Evolutionary conservation across 2,888 invertebrate species (phyloP).

Genomic region (Falcaria lacertinaria): DNA sequence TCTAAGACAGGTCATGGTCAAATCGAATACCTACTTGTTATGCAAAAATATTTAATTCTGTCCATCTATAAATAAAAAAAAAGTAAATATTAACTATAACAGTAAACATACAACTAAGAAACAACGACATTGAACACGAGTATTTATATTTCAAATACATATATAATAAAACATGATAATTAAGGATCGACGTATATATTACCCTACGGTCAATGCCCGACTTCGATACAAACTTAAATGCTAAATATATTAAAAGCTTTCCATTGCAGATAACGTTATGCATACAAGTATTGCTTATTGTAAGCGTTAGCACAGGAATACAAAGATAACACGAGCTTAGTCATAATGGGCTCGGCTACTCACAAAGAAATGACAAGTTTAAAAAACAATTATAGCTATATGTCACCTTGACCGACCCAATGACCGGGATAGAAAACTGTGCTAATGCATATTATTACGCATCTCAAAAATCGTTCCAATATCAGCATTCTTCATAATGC

Average conservation of each 20-base stretch:
- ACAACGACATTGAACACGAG: too few relatives aligned
- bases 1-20: too few relatives aligned
- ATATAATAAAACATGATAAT: too few relatives aligned
- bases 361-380: constrained; percentile 41
- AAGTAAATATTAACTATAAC: too few relatives aligned
- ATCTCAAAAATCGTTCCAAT: constrained; percentile 56
- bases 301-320: background rate
- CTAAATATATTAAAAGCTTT: background rate
- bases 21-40: too few relatives aligned
- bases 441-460: constrained; percentile 70
- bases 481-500: constrained; percentile 51
- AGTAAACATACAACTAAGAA: too few relatives aligned
- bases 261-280: background rate
- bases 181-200: too few relatives aligned
- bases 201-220: too few relatives aligned
- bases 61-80: too few relatives aligned
- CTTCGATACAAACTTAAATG: too few relatives aligned
- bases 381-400: constrained; percentile 40
- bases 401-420: constrained; percentile 66
- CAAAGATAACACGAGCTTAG: constrained; percentile 11
- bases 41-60: too few relatives aligned
- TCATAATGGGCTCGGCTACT: constrained; percentile 21
- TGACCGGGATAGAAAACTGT: constrained; percentile 67
- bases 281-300: background rate
- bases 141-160: too few relatives aligned